phyloP scores from a whole-genome alignment of 37 sponge, comb jelly and placozoan species.

The Petrosia ficiformis region DNA sequence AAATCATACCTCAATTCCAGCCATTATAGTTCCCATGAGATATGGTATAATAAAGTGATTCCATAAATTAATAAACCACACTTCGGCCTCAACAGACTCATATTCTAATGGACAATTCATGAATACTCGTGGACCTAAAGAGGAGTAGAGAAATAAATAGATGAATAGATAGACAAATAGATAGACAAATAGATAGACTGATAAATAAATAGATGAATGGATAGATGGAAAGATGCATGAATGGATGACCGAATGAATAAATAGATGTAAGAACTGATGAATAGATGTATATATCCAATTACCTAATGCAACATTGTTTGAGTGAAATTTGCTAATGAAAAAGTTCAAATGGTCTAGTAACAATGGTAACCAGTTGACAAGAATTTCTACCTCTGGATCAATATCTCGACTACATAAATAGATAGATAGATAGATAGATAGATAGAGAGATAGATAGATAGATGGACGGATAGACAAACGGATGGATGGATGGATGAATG shows the following conservation, averaged over 20 bases:
- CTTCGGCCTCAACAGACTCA: constrained; percentile 42
- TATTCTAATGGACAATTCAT: constrained; percentile 59
- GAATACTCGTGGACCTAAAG: constrained; percentile 68
- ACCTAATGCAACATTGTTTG: constrained; percentile 64
- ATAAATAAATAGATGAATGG: background rate
- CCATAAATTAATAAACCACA: constrained; percentile 82
- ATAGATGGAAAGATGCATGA: constrained; percentile 30
- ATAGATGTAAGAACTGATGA: background rate
- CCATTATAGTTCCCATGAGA: constrained; percentile 73
- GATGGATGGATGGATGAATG: too few relatives aligned
- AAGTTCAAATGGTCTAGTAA: constrained; percentile 55
- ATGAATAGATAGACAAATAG: too few relatives aligned
- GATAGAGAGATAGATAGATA: too few relatives aligned
- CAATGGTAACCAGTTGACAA: constrained; percentile 67
- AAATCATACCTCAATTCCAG: constrained; percentile 71
- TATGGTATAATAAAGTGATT: constrained; percentile 84
- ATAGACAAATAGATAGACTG: too few relatives aligned
- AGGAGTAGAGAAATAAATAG: background rate
- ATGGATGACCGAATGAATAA: background rate
- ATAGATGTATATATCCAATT: background rate
- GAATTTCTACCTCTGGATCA: constrained; percentile 37
- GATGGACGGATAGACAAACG: too few relatives aligned
- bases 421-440: background rate
- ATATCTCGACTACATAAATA: background rate
- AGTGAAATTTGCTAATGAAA: constrained; percentile 74